phyloP scores from a whole-genome alignment of 1,140 invertebrate species.

The Drosophila saltans region DNA sequence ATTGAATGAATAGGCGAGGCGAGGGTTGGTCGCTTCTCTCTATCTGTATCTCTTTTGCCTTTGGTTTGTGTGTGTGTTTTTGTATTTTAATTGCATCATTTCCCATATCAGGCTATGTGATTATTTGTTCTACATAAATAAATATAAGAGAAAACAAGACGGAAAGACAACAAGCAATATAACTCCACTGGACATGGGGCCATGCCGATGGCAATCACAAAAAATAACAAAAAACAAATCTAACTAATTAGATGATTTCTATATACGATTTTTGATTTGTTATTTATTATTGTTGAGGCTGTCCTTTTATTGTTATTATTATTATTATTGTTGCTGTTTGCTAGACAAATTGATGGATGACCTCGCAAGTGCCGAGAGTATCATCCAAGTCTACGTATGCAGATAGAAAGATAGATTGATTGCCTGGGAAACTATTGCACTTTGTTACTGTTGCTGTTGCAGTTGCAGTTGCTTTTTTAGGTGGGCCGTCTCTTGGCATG shows the following conservation, averaged over 20 bases:
- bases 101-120: slow-evolving; percentile 73
- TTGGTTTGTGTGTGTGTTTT: slow-evolving; percentile 46
- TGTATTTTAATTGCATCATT: slow-evolving; percentile 78
- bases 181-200: slow-evolving; percentile 25
- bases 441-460: slow-evolving; percentile 5
- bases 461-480: slow-evolving; percentile 44
- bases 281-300: slow-evolving; percentile 49
- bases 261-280: slow-evolving; percentile 62
- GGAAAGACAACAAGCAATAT: slow-evolving; percentile 7
- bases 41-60: slow-evolving; percentile 30
- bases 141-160: slow-evolving; percentile 33
- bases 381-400: slow-evolving; percentile 41
- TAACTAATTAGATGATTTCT: slow-evolving; percentile 59
- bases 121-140: slow-evolving; percentile 72
- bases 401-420: slow-evolving; percentile 34
- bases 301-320: slow-evolving; percentile 26
- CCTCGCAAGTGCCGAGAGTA: slow-evolving; percentile 41
- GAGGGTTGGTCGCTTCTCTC: neutral
- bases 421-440: slow-evolving; percentile 63
- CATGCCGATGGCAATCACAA: slow-evolving; percentile 36
- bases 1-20: neutral
- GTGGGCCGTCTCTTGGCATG: slow-evolving; percentile 52
- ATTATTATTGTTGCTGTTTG: slow-evolving; percentile 29
- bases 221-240: slow-evolving; percentile 17
- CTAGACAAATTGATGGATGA: slow-evolving; percentile 69